Conservation (phyloP, 2,113 vertebrate species). For the Heterotis niloticus region DNA sequence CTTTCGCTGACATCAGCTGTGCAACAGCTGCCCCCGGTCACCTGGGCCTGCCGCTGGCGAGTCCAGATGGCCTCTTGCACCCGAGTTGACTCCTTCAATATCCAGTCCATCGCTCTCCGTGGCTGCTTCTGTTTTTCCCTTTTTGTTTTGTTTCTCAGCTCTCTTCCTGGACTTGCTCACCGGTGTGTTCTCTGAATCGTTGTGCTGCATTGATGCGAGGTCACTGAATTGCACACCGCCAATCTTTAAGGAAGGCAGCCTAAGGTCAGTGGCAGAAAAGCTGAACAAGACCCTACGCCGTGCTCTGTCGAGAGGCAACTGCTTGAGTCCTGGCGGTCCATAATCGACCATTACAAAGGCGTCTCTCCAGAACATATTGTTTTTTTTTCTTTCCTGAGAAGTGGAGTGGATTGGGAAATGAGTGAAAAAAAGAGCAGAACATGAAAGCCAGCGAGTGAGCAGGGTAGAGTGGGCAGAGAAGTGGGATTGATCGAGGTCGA, state of each 20-base stretch:
- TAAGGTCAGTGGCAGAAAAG: slow-evolving; percentile 2
- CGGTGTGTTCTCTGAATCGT: not conserved
- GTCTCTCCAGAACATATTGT: not conserved
- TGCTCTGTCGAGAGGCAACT: not conserved
- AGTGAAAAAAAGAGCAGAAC: not conserved
- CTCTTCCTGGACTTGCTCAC: not conserved
- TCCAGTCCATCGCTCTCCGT: not conserved
- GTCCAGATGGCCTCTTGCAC: slow-evolving; percentile 27
- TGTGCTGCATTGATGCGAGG: not conserved
- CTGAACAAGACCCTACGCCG: not conserved
- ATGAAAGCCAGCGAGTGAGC: not conserved
- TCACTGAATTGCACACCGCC: not conserved
- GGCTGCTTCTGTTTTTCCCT: not conserved
- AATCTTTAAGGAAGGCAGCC: not conserved
- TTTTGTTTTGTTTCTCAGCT: not conserved
- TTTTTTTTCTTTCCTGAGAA: slow-evolving; percentile 8
- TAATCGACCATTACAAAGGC: slow-evolving; percentile 2
- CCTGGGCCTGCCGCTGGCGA: not conserved
- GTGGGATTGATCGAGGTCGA: slow-evolving; percentile 23
- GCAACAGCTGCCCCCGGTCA: slow-evolving; percentile 22
- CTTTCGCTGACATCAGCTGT: slow-evolving; percentile 35
- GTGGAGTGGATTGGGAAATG: slow-evolving; percentile 6
- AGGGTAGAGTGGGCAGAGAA: not conserved
- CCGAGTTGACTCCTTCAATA: not conserved
- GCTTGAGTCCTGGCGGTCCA: not conserved